Base-by-base conservation (phyloP, 37 sponge, comb jelly and placozoan genomes). In the Haliclona indistincta region DNA sequence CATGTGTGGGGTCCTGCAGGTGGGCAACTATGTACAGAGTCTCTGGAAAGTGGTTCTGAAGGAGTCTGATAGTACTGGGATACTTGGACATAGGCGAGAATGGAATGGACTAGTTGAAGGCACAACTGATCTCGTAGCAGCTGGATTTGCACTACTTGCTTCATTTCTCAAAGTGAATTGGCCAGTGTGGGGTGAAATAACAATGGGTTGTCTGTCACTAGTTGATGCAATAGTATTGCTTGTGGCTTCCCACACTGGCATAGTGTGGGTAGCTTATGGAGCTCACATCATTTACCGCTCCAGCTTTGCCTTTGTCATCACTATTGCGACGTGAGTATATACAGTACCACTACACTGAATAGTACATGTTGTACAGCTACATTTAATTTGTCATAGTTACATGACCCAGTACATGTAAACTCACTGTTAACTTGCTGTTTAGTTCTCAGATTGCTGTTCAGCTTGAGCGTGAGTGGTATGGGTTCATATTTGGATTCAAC, bases 401-500 rank as follows among this genome's bases (percentile, higher is more conserved):
- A 17, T 47, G 8, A 17, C 13, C 49, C 13, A 17, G 8, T 17
- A 17, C 10, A 47, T 47, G 51, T 17, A 10, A 17, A 17, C 51
- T 17, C 51, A 17, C 10, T 10, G 10, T 72, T 34, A 1, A 69
- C 2, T 56, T 34, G 28, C 32, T 1, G 23, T 82, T 20, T 36
- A 94, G 94, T 49, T 44, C 81, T 4, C 86, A 94, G 63, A 33
- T 94, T 2, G 81, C 90, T 20, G 52, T 44, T 54, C 60, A 63
- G 1, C 64, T 94, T 45, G 62, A 75, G 32, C 77, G 82, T 29
- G 79, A 86, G 36, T 82, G 79, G 64, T 94, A 89, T 60, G 90
- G 87, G 1, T 67, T 94, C 25, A 88, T 94, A 26, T 89, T 89
- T 85, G 94, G 94, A 0, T 80, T 89, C 79, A 94, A 94, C 63